A percentile compares a stretch with the other conserved stretches of the same genome.
These are phyloP conservation scores for Micrastur ruficollis DNA, from an alignment of 2,797 vertebrate genomes.

Conservation along the genomic window DNA sequence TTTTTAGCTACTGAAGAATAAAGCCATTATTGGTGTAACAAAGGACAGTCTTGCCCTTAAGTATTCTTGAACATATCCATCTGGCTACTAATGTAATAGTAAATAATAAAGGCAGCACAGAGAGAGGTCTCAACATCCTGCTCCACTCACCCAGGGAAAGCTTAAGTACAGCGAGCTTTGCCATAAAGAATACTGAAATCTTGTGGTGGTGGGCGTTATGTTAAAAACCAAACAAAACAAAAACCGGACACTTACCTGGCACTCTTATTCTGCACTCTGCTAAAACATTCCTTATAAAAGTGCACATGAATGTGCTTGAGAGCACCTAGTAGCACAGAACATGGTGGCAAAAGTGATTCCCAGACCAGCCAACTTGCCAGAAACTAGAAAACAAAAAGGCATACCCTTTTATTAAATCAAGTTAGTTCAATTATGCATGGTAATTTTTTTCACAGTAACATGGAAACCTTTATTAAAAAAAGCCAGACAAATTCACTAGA, in stretches of 20 bases:
- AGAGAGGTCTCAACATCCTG: neutral
- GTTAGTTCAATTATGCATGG: neutral
- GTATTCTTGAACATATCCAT: fast-evolving
- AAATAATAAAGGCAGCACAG: neutral
- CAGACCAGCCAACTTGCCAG: neutral
- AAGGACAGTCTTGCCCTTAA: neutral
- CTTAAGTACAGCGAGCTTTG: neutral
- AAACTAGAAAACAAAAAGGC: neutral
- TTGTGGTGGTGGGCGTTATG: neutral
- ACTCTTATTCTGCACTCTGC: too few species aligned
- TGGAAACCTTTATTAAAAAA: neutral
- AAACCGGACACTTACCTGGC: too few species aligned
- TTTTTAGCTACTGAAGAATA: neutral
- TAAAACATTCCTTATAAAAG: neutral
- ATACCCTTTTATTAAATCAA: neutral
- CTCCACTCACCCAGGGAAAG: neutral
- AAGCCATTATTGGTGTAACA: neutral
- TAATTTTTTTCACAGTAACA: neutral
- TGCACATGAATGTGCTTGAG: neutral
- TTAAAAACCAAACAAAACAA: neutral
- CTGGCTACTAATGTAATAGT: neutral
- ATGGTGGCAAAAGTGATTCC: neutral
- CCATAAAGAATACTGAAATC: neutral
- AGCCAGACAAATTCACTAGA: neutral
- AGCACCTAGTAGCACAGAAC: neutral